Evolutionary conservation across 1,140 invertebrate genomes (phyloP), one percentile per base, ranked within the genome.

Genomic region (Grapholita molesta): DNA sequence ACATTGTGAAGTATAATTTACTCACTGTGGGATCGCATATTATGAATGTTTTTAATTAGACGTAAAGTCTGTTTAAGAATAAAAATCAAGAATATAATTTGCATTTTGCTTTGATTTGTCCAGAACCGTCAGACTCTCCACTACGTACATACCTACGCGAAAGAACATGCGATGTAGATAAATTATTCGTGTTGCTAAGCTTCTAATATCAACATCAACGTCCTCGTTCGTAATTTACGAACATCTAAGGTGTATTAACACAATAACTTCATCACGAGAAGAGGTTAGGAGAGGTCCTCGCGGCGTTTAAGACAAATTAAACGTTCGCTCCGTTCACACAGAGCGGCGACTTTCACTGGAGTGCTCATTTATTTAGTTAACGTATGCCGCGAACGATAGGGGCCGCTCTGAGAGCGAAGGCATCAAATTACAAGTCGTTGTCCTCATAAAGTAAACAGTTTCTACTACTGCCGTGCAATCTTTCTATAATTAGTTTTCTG

Each of bases 291-390:
- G 25, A 61, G 55, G 55, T 61, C 55, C 55, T 61, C 55, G 55
- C 24, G 55, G 55, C n/a, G 55, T 61, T 61, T 61, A 61, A 61
- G 67, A 69, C 35, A 75, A 71, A 71, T 68, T 72, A 72, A 66
- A 33, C 28, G 42, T 66, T 68, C 71, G 71, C 61, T 30, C 32
- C 70, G 70, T 66, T 65, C 68, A 69, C 68, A 69, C 61, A 61
- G 38, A 24, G 24, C 55, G 57, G 67, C 65, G 52, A 71, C 70
- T 76, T 76, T 71, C 71, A 68, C 74, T 70, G 67, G 68, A 74
- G 70, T 72, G 74, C 66, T 66, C 70, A 70, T 72, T 75, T 70
- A 68, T 67, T 72, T 70, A 70, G 69, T 66, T 70, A 70, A 38
- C 61, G 55, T 32, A 69, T 28, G 23, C 38, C 38, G 32, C 66